Percentiles rank a stretch among this genome's conserved stretches.
Evolutionary conservation across 2,797 vertebrate genomes (phyloP).

Genomic region (Mormyrus proboscirostris): DNA sequence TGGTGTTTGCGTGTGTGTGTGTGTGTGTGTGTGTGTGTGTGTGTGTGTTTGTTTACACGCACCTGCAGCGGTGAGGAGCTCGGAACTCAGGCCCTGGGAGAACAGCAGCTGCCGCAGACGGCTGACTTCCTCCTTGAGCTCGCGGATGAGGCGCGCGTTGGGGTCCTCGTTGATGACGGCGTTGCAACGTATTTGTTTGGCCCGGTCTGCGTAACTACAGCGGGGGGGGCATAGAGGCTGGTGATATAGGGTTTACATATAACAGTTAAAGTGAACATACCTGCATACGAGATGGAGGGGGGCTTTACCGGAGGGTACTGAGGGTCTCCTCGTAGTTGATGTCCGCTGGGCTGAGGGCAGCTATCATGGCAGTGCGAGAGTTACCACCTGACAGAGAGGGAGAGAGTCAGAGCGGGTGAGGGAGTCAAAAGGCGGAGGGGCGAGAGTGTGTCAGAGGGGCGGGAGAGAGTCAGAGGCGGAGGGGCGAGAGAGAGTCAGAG

Average conservation of each 20-base stretch:
- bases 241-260: neutral
- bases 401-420: neutral
- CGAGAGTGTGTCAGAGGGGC: neutral
- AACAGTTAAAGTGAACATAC: neutral
- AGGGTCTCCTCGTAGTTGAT: slow-evolving; percentile 87
- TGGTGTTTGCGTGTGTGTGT: neutral
- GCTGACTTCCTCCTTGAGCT: slow-evolving; percentile 80
- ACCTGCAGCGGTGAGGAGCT: slow-evolving; percentile 21
- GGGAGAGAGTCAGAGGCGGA: neutral
- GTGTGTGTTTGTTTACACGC: neutral
- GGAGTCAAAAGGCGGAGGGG: neutral
- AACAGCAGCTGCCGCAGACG: slow-evolving; percentile 73
- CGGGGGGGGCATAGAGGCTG: neutral
- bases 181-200: slow-evolving; percentile 86
- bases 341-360: slow-evolving; percentile 83
- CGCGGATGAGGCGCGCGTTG: slow-evolving; percentile 78
- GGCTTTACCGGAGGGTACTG: slow-evolving; percentile 73
- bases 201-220: slow-evolving; percentile 76
- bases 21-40: slow-evolving; percentile 19
- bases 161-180: slow-evolving; percentile 85
- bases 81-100: slow-evolving; percentile 60
- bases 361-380: slow-evolving; percentile 86
- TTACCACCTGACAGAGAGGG: slow-evolving; percentile 67
- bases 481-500: neutral
- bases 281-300: neutral